Evolutionary conservation across 2,113 vertebrate genomes (phyloP).

Genomic region (Dipodomys merriami): DNA sequence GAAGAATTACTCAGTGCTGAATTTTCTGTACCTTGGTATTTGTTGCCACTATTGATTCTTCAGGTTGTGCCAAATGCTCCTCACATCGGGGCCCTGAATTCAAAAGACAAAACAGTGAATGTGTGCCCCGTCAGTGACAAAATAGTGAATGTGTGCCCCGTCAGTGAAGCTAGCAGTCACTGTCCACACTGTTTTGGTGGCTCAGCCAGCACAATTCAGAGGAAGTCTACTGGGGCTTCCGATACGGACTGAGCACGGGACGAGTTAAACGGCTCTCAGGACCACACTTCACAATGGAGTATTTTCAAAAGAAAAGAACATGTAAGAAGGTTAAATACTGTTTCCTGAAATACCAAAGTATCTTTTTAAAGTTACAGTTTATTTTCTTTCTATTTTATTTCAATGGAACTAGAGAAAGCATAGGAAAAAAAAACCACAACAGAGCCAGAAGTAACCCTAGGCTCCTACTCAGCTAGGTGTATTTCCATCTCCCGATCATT

Average conservation of each 20-base stretch:
- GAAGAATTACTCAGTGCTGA: neutral
- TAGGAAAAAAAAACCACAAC: neutral
- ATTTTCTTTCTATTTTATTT: neutral
- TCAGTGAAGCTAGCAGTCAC: neutral
- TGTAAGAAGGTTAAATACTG: neutral
- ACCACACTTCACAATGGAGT: slow-evolving; percentile 46
- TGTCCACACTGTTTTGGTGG: neutral
- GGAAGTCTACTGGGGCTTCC: neutral
- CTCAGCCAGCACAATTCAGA: neutral
- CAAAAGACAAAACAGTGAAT: neutral
- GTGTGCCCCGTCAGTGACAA: neutral
- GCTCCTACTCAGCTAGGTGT: neutral
- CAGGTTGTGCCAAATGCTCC: neutral
- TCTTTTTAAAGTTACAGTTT: too few species aligned
- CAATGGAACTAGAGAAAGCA: neutral
- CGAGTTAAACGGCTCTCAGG: neutral
- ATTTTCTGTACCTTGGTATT: neutral
- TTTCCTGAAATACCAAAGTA: neutral
- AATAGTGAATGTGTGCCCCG: neutral
- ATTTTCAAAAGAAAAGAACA: neutral
- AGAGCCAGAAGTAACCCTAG: neutral
- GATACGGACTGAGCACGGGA: neutral
- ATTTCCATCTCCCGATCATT: neutral
- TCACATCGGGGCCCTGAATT: neutral
- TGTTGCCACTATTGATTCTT: neutral